phyloP scores from a whole-genome alignment of 2,113 vertebrate genomes.

The Calcarius ornatus region DNA sequence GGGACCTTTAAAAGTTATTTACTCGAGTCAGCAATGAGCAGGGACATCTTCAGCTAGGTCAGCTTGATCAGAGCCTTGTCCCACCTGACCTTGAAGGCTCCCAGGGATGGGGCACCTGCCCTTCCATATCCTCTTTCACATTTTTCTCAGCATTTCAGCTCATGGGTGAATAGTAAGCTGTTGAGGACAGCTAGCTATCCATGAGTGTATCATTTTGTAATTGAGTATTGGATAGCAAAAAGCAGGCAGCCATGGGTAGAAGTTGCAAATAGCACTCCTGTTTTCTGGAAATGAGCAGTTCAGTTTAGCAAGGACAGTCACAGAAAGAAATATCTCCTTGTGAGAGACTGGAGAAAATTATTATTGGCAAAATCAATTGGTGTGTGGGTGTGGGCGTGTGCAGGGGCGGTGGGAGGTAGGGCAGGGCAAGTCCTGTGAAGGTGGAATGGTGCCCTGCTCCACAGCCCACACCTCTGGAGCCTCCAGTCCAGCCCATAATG shows the following conservation, averaged over 20 bases:
- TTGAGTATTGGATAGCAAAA: background rate
- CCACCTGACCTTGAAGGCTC: background rate
- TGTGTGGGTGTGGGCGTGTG: background rate
- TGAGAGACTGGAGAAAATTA: background rate
- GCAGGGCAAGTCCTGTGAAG: background rate
- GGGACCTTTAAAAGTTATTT: background rate
- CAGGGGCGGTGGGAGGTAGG: rapidly evolving
- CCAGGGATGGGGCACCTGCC: background rate
- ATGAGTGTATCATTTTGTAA: background rate
- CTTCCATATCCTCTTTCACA: background rate
- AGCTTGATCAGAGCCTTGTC: background rate
- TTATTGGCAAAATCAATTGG: background rate
- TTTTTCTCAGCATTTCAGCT: background rate
- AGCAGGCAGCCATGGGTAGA: background rate
- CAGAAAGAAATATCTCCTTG: background rate
- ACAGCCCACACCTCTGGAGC: background rate
- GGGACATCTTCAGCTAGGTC: background rate
- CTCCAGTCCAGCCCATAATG: background rate
- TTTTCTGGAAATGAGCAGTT: background rate
- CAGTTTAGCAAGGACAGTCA: background rate
- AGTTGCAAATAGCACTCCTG: background rate
- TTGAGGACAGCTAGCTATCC: background rate
- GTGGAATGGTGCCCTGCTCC: background rate
- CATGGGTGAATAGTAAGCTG: background rate
- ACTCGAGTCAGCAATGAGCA: background rate